These are phyloP conservation scores for Falco naumanni DNA, from an alignment of 2,797 vertebrate species.

Conservation along the genomic window DNA sequence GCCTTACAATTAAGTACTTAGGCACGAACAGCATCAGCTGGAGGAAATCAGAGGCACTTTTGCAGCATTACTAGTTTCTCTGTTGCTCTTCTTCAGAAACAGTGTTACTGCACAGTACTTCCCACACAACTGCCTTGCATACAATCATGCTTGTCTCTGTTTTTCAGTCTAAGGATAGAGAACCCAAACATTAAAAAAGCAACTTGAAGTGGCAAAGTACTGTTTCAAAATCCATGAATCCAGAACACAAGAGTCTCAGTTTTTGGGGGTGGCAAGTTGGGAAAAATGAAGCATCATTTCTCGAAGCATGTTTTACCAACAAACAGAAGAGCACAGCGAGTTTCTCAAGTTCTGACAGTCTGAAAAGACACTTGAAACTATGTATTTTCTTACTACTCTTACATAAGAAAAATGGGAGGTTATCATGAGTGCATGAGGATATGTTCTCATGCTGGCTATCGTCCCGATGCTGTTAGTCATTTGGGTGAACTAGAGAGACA, in stretches of 20 bases:
- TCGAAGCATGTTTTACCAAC: neutral
- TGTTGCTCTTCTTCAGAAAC: neutral
- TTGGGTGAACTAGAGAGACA: constrained; percentile 43
- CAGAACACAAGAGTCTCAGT: neutral
- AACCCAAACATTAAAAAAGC: neutral
- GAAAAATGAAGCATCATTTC: neutral
- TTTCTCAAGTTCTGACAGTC: neutral
- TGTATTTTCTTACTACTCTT: neutral
- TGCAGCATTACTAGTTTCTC: neutral
- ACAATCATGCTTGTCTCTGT: neutral
- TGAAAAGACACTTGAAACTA: neutral
- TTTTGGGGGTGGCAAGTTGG: neutral
- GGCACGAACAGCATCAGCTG: neutral
- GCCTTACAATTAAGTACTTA: neutral
- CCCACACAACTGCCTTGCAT: neutral
- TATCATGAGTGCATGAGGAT: constrained; percentile 11
- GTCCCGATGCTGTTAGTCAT: constrained; percentile 62
- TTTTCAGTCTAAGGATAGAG: neutral
- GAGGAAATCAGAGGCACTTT: neutral
- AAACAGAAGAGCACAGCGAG: neutral
- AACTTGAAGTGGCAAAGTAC: neutral
- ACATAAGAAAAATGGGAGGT: constrained; percentile 32
- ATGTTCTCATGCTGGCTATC: constrained; percentile 58
- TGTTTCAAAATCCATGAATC: neutral
- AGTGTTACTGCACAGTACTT: neutral